Base-by-base conservation (phyloP, 2,113 vertebrate species). In the Cebus imitator region DNA sequence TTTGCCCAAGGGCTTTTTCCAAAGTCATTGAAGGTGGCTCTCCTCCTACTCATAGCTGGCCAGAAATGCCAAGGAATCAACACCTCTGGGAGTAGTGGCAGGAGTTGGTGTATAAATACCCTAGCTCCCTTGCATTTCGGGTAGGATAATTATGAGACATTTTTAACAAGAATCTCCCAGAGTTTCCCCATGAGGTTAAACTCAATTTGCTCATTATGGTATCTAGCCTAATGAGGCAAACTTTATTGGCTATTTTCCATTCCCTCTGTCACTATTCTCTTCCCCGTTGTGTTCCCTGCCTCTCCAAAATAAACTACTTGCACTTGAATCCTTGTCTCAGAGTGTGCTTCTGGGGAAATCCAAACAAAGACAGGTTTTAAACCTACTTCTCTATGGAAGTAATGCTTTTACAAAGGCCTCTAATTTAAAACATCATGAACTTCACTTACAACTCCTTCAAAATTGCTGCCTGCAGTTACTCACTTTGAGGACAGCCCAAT, bases 401-500 rank as follows among this genome's bases (percentile, higher is more conserved):
- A 40, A 52, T 50, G 3, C 43, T 85, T 90, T 95, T 81, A 25
- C 30, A 57, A 92, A 87, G 58, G 2, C 37, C 16, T 94, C 45
- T 30, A 37, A 93, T 55, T 85, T 80, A 76, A 83, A 90, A 75
- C 16, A 45, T 73, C 32, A 50, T 10, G 25, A 94, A 30, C 35
- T 84, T 92, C 58, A 30, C 25, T 73, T 35, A 1, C n/a, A 68
- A 58, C 30, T 12, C 48, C 81, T 94, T 94, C 5, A 13, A 88
- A 92, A 91, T 90, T 90, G 72, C 76, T 97, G 50, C 52, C 66
- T 52, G 35, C 9, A 75, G 64, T 92, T 96, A 92, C 27, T 96
- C 58, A 92, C 95, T 97, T 94, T 94, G 84, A 91, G 90, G 58
- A 45, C 7, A 97, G 55, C 40, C 40, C 87, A 68, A 18, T 96